A percentile compares a stretch with the other conserved stretches of the same genome.
These are phyloP conservation scores for Eupeodes corollae DNA, from an alignment of 1,140 invertebrate species.

Conservation along the genomic window DNA sequence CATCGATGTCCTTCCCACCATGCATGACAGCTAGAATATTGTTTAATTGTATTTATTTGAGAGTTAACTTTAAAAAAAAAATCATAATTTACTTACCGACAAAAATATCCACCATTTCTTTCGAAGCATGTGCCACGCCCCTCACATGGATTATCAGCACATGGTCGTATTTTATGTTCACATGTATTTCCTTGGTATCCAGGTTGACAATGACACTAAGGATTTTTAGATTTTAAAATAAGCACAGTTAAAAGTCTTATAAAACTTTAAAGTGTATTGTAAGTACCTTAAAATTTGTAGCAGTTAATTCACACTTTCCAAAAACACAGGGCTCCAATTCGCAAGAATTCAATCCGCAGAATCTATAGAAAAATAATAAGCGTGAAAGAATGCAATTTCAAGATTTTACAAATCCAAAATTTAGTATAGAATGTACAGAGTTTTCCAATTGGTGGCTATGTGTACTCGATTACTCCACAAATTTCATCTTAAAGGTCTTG, in stretches of 20 bases:
- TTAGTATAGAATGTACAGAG: too few species aligned
- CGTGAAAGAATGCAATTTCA: too few species aligned
- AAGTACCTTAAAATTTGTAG: conserved; percentile 36
- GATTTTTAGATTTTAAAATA: neutral
- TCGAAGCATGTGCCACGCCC: conserved; percentile 55
- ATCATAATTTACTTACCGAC: conserved; percentile 29
- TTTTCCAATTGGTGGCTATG: too few species aligned
- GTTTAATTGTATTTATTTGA: too few species aligned
- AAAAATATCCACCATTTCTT: conserved; percentile 49
- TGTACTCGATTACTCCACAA: too few species aligned
- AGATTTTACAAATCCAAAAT: too few species aligned
- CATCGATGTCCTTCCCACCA: conserved; percentile 57
- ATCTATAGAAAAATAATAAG: conserved; percentile 27
- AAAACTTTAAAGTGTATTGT: neutral
- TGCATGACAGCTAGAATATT: conserved; percentile 44
- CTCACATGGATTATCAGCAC: conserved; percentile 57
- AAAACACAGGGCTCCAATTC: conserved; percentile 58
- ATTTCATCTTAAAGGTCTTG: too few species aligned
- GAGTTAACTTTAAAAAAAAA: neutral
- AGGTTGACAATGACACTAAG: conserved; percentile 46
- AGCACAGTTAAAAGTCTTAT: neutral
- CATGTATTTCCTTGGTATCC: conserved; percentile 56
- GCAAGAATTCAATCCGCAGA: conserved; percentile 58
- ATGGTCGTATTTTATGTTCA: conserved; percentile 51
- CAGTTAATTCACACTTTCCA: conserved; percentile 51